Evolutionary conservation across 2,797 vertebrate species (phyloP).

Genomic region (Menidia menidia): DNA sequence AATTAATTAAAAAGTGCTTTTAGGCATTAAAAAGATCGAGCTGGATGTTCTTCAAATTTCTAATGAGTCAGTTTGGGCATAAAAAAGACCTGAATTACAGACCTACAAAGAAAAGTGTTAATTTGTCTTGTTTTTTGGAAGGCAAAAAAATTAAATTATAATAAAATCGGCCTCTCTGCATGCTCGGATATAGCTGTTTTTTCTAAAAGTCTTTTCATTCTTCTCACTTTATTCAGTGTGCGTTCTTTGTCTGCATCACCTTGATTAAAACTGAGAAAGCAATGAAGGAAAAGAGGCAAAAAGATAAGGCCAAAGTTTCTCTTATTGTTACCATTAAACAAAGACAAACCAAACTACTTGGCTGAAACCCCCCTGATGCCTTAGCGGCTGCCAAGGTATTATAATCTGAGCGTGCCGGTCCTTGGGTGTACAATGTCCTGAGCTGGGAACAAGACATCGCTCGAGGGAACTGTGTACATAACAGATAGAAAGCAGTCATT

Average conservation of each 20-base stretch:
- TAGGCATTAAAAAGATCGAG: no score
- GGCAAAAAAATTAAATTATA: no score
- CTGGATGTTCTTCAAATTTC: no score
- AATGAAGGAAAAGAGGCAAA: neutral
- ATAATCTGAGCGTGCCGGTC: conserved; percentile 27
- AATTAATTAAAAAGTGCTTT: no score
- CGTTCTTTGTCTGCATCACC: neutral
- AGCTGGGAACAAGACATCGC: conserved; percentile 44
- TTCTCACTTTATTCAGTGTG: neutral
- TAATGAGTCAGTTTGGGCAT: no score
- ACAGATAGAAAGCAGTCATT: conserved; percentile 29
- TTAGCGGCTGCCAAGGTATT: conserved; percentile 46
- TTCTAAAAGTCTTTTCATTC: neutral
- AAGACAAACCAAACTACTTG: conserved; percentile 18
- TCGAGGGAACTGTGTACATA: conserved; percentile 35
- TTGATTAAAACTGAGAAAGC: neutral
- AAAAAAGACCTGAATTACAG: no score
- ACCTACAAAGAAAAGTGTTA: no score
- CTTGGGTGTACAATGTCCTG: conserved; percentile 43
- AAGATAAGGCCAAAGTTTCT: neutral
- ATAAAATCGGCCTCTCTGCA: no score
- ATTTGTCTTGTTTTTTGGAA: no score
- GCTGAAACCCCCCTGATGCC: conserved; percentile 16
- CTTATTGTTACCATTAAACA: conserved; percentile 27
- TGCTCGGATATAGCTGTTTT: neutral